Conservation (phyloP, 2,888 invertebrate genomes). For the Drosophila pseudotalamancana region DNA sequence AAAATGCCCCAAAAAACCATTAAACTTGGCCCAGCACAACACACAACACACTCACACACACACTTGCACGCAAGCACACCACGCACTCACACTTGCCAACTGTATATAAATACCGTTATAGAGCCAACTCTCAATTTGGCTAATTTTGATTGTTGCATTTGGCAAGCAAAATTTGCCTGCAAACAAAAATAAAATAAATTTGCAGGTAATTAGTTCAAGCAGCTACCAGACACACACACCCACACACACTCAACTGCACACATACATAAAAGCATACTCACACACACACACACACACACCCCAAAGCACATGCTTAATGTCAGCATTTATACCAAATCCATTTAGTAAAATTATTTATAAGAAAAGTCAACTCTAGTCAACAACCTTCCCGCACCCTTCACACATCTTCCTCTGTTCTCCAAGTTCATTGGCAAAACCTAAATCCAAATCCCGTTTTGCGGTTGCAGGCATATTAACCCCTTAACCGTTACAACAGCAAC, state of each 20-base stretch:
- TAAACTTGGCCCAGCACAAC: constrained; percentile 59
- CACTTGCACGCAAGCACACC: constrained; percentile 11
- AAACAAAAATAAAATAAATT: constrained; percentile 58
- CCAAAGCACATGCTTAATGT: constrained; percentile 44
- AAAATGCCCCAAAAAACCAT: constrained; percentile 76
- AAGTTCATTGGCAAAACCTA: constrained; percentile 43
- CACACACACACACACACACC: constrained; percentile 8
- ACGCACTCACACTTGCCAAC: constrained; percentile 7
- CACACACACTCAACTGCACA: constrained; percentile 1
- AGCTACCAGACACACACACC: constrained; percentile 43
- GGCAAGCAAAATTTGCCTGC: constrained; percentile 51
- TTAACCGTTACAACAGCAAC: constrained; percentile 55
- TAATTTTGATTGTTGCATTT: constrained; percentile 77
- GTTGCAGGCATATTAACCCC: constrained; percentile 80
- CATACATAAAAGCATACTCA: neutral
- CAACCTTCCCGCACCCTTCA: neutral
- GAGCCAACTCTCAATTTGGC: constrained; percentile 43
- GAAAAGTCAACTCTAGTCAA: constrained; percentile 60
- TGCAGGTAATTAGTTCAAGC: constrained; percentile 77
- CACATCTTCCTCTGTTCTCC: neutral
- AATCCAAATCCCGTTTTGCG: constrained; percentile 68
- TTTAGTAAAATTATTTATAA: constrained; percentile 78
- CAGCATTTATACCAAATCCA: constrained; percentile 77
- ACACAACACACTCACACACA: constrained; percentile 14
- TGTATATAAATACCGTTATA: constrained; percentile 46